Evolutionary conservation across 2,888 invertebrate genomes (phyloP).

Genomic region (Lomographa bimaculata): DNA sequence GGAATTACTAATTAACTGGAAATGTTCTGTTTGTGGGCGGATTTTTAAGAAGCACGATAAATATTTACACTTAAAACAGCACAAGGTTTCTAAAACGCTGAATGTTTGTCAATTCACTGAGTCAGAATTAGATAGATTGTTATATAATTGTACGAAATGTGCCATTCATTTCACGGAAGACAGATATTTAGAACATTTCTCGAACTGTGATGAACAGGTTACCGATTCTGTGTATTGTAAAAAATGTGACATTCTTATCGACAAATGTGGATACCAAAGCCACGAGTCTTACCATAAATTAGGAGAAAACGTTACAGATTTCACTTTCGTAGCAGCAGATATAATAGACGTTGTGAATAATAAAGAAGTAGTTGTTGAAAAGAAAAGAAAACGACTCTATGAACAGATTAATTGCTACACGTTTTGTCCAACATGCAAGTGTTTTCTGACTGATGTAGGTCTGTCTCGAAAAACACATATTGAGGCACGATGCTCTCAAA

Average conservation of each 20-base stretch:
- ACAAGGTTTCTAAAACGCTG: slow-evolving; percentile 44
- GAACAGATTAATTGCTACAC: slow-evolving; percentile 33
- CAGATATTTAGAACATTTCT: slow-evolving; percentile 46
- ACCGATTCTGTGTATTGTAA: slow-evolving; percentile 50
- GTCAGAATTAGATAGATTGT: slow-evolving; percentile 35
- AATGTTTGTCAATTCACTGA: slow-evolving; percentile 44
- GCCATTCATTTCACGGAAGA: slow-evolving; percentile 54
- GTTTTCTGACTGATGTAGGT: slow-evolving; percentile 43
- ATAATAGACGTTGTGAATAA: slow-evolving; percentile 20
- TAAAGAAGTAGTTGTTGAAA: slow-evolving; percentile 4
- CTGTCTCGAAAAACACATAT: slow-evolving; percentile 41
- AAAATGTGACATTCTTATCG: slow-evolving; percentile 57
- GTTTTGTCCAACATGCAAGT: slow-evolving; percentile 57
- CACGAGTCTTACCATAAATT: slow-evolving; percentile 43
- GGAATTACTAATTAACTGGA: slow-evolving; percentile 53
- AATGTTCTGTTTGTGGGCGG: slow-evolving; percentile 52
- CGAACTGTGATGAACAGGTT: slow-evolving; percentile 42
- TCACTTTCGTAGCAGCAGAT: slow-evolving; percentile 42
- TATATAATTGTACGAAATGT: slow-evolving; percentile 61
- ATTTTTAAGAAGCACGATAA: slow-evolving; percentile 56
- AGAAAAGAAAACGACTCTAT: slow-evolving; percentile 11
- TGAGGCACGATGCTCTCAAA: slow-evolving; percentile 42
- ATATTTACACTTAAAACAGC: slow-evolving; percentile 55
- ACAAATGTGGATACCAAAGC: slow-evolving; percentile 24
- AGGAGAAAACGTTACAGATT: slow-evolving; percentile 35